Conservation (phyloP, 2,113 vertebrate species). For the Cinclus cinclus region DNA sequence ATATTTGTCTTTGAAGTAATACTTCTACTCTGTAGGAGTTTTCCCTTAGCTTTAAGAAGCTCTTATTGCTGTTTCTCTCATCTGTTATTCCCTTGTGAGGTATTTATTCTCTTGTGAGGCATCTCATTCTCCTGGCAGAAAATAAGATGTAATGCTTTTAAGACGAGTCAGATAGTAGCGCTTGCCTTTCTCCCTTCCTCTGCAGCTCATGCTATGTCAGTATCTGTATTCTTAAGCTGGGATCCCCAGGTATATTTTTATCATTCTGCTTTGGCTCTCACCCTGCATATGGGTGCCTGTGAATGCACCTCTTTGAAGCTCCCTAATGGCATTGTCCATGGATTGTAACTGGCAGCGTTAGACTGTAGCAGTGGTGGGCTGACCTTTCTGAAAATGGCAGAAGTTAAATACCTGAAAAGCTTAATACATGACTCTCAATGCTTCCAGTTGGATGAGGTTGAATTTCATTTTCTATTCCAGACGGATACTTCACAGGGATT, state of each 20-base stretch:
- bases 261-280: background rate
- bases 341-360: background rate
- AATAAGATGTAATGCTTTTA: background rate
- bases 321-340: background rate
- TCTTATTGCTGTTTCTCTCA: background rate
- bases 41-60: background rate
- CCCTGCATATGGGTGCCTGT: background rate
- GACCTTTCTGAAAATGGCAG: background rate
- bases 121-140: background rate
- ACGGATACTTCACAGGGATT: slow-evolving; percentile 86
- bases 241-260: background rate
- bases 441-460: background rate
- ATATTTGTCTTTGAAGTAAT: background rate
- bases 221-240: background rate
- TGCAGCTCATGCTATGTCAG: background rate
- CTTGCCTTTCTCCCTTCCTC: background rate
- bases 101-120: background rate
- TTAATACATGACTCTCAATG: background rate
- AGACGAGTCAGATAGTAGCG: background rate
- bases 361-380: background rate
- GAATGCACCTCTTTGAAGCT: background rate
- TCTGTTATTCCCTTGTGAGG: background rate
- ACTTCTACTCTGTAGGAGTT: background rate
- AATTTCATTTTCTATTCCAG: slow-evolving; percentile 65
- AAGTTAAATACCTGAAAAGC: background rate